Evolutionary conservation across 2,113 vertebrate species (phyloP).

Genomic region (Prunella fulvescens): DNA sequence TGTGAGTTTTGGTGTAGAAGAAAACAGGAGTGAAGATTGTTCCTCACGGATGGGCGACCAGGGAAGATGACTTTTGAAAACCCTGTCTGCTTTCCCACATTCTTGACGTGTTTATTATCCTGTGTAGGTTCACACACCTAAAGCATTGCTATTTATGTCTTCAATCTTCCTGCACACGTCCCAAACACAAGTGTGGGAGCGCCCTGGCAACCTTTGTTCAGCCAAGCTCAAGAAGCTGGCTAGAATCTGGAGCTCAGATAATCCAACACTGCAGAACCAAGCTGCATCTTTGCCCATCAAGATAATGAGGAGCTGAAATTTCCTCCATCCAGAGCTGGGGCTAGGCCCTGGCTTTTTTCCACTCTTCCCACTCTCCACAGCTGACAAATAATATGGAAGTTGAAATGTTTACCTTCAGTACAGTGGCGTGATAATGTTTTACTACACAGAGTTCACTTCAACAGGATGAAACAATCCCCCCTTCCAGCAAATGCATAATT

Average conservation of each 20-base stretch:
- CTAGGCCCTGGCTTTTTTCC: not conserved
- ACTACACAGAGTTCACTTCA: not conserved
- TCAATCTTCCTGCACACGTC: not conserved
- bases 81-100: not conserved
- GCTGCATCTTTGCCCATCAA: not conserved
- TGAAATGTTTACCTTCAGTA: not conserved
- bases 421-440: not conserved
- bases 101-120: not conserved
- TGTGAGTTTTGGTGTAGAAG: not conserved
- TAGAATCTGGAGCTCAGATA: not conserved
- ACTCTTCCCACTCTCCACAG: not conserved
- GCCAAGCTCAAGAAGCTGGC: not conserved
- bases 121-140: not conserved
- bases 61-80: not conserved
- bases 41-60: not conserved
- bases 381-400: not conserved
- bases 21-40: not conserved
- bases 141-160: not conserved
- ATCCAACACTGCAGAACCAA: not conserved
- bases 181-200: fast-evolving
- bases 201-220: not conserved
- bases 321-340: not conserved
- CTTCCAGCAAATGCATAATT: not conserved
- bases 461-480: not conserved
- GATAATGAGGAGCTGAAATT: not conserved